Evolutionary conservation across 2,797 vertebrate genomes (phyloP).

Genomic region (Alauda arvensis): DNA sequence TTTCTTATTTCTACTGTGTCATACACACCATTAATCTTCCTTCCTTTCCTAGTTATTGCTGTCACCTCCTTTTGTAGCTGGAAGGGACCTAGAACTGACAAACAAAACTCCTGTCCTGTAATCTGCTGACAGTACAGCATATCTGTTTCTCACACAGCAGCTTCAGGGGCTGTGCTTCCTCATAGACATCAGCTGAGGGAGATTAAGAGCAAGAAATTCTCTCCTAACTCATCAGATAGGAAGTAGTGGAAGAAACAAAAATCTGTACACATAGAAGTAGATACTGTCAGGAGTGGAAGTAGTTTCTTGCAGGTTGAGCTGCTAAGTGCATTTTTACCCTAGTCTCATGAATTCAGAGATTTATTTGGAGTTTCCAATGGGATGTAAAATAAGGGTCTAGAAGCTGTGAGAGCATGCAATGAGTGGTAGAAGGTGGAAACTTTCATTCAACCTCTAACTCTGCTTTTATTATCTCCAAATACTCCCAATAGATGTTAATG

Average conservation of each 20-base stretch:
- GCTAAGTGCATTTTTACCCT: not conserved
- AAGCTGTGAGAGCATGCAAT: not conserved
- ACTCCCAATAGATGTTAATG: not conserved
- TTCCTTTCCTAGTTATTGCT: slow-evolving; percentile 4
- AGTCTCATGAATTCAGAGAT: not conserved
- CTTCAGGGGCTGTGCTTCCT: slow-evolving; percentile 11
- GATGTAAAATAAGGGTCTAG: not conserved
- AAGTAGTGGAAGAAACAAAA: not conserved
- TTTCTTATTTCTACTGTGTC: slow-evolving; percentile 9
- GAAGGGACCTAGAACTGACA: slow-evolving; percentile 1
- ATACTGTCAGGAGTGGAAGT: not conserved
- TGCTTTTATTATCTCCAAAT: not conserved
- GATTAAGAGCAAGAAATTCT: not conserved
- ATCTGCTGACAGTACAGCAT: slow-evolving; percentile 17
- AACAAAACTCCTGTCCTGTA: slow-evolving; percentile 9
- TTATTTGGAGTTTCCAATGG: not conserved
- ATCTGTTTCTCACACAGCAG: not conserved
- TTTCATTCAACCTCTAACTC: not conserved
- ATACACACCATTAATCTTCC: slow-evolving; percentile 7
- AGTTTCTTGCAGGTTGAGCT: not conserved
- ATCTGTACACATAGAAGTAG: not conserved
- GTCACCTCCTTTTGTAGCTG: not conserved
- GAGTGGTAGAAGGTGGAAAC: not conserved
- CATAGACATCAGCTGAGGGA: not conserved
- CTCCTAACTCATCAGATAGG: not conserved